Evolutionary conservation across 2,888 invertebrate species (phyloP).

Genomic region (Agrilus cyanescens): DNA sequence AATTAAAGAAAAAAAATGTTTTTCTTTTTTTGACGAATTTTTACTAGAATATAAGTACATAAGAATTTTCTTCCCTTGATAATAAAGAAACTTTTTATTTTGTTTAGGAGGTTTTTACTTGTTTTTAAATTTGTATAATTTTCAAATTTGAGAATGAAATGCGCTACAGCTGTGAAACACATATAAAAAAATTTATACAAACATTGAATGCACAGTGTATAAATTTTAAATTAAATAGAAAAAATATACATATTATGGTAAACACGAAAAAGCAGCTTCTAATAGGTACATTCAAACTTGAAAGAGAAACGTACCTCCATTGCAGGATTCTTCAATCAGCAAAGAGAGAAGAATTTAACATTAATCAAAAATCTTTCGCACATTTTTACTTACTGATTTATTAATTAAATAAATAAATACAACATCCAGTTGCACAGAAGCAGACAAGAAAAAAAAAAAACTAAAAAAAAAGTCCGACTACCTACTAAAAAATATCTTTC

Average conservation of each 20-base stretch:
- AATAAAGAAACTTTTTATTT: no score
- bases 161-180: no score
- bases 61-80: no score
- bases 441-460: slow-evolving; percentile 14
- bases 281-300: slow-evolving; percentile 5
- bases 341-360: slow-evolving; percentile 13
- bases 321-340: slow-evolving; percentile 21
- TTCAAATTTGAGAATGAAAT: no score
- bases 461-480: slow-evolving; percentile 12
- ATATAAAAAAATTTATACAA: no score
- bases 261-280: no score
- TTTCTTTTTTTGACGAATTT: no score
- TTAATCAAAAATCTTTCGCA: slow-evolving; percentile 8
- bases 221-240: neutral
- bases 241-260: neutral
- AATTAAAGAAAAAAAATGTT: no score
- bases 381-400: slow-evolving; percentile 1
- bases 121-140: no score
- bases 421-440: slow-evolving; percentile 18
- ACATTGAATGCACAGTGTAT: neutral
- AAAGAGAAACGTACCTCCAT: slow-evolving; percentile 19
- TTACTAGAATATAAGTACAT: no score
- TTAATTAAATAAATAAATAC: slow-evolving; percentile 7
- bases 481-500: slow-evolving; percentile 11
- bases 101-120: no score